These are phyloP conservation scores for Cephus sareptanus DNA, from an alignment of 2,888 invertebrate species.

Conservation along the genomic window DNA sequence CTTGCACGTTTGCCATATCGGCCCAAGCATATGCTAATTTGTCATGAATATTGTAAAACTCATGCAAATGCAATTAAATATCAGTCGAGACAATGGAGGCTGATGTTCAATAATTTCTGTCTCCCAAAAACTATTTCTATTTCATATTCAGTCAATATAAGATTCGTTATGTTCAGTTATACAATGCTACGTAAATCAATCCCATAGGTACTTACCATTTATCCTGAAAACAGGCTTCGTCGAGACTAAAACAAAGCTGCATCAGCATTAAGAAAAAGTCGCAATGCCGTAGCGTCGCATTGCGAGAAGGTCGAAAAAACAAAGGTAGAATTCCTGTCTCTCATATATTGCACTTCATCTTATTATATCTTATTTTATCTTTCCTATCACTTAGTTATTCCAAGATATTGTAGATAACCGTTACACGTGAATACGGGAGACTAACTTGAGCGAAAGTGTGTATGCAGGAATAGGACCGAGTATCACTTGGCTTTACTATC, in stretches of 20 bases:
- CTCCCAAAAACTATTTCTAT: neutral
- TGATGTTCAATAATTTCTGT: neutral
- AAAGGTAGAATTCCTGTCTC: neutral
- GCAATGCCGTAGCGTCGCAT: neutral
- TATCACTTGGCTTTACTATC: slow-evolving; percentile 4
- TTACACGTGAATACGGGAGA: neutral
- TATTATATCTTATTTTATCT: neutral
- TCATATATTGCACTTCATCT: neutral
- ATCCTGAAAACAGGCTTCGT: neutral
- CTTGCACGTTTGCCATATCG: neutral
- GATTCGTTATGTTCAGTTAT: neutral
- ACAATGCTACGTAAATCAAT: neutral
- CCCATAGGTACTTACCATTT: neutral
- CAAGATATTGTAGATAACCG: neutral
- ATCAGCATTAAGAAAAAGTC: neutral
- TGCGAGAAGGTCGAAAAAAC: neutral
- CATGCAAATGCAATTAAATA: neutral
- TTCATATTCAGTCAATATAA: neutral
- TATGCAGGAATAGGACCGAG: neutral
- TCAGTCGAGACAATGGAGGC: neutral
- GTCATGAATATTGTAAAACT: neutral
- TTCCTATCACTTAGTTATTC: neutral
- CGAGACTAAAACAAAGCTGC: neutral
- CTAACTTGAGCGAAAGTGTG: neutral
- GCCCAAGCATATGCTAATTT: neutral